Conservation (phyloP, 2,797 vertebrate species). For the Chaunax sp. region DNA sequence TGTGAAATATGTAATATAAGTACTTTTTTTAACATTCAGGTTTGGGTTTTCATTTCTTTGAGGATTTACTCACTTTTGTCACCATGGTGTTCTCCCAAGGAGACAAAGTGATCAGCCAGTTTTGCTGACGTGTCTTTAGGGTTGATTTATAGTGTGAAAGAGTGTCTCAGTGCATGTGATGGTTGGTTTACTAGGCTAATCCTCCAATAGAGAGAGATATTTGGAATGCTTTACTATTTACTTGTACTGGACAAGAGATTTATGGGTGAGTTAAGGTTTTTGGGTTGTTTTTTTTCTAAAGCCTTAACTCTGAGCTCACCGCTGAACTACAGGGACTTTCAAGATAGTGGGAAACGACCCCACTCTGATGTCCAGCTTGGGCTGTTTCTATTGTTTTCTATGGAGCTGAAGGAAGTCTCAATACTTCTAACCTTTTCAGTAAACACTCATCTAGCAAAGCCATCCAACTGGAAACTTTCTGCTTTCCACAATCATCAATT, state of each 20-base stretch:
- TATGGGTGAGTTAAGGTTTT: too few relatives aligned
- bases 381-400: neutral
- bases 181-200: neutral
- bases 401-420: neutral
- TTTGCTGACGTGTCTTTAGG: neutral
- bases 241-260: neutral
- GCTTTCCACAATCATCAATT: too few relatives aligned
- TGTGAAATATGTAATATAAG: neutral
- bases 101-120: neutral
- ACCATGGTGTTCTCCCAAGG: neutral
- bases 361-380: neutral
- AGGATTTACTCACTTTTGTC: neutral
- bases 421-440: too few relatives aligned
- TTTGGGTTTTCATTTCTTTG: conserved; percentile 1
- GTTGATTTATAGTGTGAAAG: neutral
- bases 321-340: too few relatives aligned
- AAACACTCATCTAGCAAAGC: too few relatives aligned
- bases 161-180: too few relatives aligned
- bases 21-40: neutral
- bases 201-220: neutral
- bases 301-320: too few relatives aligned
- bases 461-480: too few relatives aligned
- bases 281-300: too few relatives aligned
- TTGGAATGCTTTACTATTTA: neutral
- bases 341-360: too few relatives aligned